Evolutionary conservation across 2,888 invertebrate species (phyloP).

Genomic region (Aradus depressus): DNA sequence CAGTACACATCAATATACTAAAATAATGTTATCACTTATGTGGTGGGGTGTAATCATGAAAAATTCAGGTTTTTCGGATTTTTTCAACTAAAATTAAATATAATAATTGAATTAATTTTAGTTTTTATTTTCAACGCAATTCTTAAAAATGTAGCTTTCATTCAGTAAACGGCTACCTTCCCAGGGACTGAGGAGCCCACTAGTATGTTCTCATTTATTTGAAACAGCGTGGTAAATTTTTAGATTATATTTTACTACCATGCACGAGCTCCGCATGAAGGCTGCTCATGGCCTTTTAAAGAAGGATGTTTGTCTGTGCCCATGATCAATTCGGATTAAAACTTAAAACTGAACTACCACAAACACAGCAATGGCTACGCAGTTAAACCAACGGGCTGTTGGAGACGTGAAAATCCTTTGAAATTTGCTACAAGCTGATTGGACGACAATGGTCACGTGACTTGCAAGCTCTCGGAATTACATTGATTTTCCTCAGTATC

Average conservation of each 20-base stretch:
- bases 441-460: slow-evolving; percentile 34
- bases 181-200: slow-evolving; percentile 33
- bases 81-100: neutral
- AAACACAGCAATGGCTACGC: slow-evolving; percentile 42
- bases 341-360: slow-evolving; percentile 32
- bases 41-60: neutral
- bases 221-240: slow-evolving; percentile 28
- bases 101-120: neutral
- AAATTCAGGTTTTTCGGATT: neutral
- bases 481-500: slow-evolving; percentile 31
- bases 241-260: slow-evolving; percentile 38
- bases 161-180: slow-evolving; percentile 33
- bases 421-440: slow-evolving; percentile 34
- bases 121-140: slow-evolving; percentile 4
- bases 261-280: slow-evolving; percentile 38
- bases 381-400: slow-evolving; percentile 34
- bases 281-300: slow-evolving; percentile 39
- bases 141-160: slow-evolving; percentile 29
- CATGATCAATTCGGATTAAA: slow-evolving; percentile 39
- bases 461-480: slow-evolving; percentile 28
- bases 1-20: slow-evolving; percentile 20
- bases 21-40: neutral
- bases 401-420: slow-evolving; percentile 34
- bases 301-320: slow-evolving; percentile 42
- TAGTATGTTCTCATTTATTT: slow-evolving; percentile 30